Percentiles rank a stretch among this genome's conserved stretches.
These are phyloP conservation scores for Drosophila ananassae DNA, from an alignment of 1,140 invertebrate genomes.

Conservation along the genomic window DNA sequence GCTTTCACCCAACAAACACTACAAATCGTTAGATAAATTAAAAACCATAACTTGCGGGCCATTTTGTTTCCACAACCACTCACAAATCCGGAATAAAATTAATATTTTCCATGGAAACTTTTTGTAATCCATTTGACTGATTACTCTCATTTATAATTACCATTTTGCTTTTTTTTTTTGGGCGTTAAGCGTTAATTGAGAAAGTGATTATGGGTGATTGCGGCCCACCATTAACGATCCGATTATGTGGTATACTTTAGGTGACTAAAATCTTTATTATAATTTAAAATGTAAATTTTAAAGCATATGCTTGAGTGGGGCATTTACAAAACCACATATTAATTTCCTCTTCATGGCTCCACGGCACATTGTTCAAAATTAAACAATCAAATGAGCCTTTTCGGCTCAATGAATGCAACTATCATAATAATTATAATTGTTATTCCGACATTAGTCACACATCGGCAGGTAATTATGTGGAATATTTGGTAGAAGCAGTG, in stretches of 20 bases:
- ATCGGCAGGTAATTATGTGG: conserved; percentile 7
- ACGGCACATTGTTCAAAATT: background rate
- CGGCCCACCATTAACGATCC: conserved; percentile 3
- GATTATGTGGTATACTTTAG: conserved; percentile 4
- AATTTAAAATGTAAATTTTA: background rate
- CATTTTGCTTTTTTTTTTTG: background rate
- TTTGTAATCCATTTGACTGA: conserved; percentile 36
- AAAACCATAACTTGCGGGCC: conserved; percentile 15
- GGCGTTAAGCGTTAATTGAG: conserved; percentile 36
- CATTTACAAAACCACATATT: background rate
- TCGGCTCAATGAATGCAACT: conserved; percentile 25
- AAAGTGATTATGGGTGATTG: conserved; percentile 32
- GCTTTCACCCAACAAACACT: background rate
- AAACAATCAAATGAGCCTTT: conserved; percentile 13
- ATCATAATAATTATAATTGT: conserved; percentile 14
- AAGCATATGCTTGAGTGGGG: background rate
- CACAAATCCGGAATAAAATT: conserved; percentile 21
- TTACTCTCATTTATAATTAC: conserved; percentile 37
- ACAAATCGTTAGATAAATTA: conserved; percentile 19
- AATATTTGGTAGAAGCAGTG: background rate
- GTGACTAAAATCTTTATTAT: background rate
- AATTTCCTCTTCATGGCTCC: background rate
- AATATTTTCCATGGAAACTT: conserved; percentile 14
- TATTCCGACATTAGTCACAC: conserved; percentile 36
- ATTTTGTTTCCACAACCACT: conserved; percentile 17